phyloP scores from a whole-genome alignment of 2,888 invertebrate species.

The Aproaerema taeniolella region DNA sequence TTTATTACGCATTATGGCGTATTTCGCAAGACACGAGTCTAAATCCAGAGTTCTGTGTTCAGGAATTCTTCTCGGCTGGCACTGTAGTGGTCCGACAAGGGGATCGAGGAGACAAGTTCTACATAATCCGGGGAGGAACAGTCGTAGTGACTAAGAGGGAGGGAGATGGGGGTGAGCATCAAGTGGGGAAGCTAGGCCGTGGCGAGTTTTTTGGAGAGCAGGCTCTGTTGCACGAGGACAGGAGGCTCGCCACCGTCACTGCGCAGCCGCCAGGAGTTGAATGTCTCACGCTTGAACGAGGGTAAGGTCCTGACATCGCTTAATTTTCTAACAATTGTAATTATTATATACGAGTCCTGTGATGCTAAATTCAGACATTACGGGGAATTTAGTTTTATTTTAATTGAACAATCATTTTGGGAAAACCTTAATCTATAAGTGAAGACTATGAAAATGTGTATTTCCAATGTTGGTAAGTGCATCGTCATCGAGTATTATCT shows the following conservation, averaged over 20 bases:
- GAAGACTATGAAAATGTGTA: too few species aligned
- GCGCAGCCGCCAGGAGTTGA: slow-evolving; percentile 90
- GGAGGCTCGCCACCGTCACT: slow-evolving; percentile 92
- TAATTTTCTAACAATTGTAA: not conserved
- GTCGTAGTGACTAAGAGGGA: slow-evolving; percentile 84
- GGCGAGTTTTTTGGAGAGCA: slow-evolving; percentile 95
- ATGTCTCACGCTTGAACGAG: slow-evolving; percentile 91
- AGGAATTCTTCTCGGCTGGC: slow-evolving; percentile 89
- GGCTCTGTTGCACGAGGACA: slow-evolving; percentile 90
- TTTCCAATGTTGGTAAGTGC: too few species aligned
- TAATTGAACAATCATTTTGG: too few species aligned
- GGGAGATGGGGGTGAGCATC: slow-evolving; percentile 77
- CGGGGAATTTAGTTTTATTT: too few species aligned
- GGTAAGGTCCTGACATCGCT: slow-evolving; percentile 72
- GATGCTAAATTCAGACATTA: too few species aligned
- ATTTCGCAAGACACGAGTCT: too few species aligned
- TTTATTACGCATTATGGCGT: too few species aligned
- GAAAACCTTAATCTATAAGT: too few species aligned
- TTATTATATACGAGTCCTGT: too few species aligned
- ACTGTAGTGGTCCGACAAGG: slow-evolving; percentile 90
- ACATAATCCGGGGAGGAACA: slow-evolving; percentile 90
- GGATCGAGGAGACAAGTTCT: slow-evolving; percentile 92
- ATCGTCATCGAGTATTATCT: too few species aligned
- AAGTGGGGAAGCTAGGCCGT: slow-evolving; percentile 82
- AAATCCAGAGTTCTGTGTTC: too few species aligned